Percentiles rank a stretch among this genome's conserved stretches.
Conservation (phyloP, 1,140 invertebrate genomes). For the Euura saliciscinereae region DNA sequence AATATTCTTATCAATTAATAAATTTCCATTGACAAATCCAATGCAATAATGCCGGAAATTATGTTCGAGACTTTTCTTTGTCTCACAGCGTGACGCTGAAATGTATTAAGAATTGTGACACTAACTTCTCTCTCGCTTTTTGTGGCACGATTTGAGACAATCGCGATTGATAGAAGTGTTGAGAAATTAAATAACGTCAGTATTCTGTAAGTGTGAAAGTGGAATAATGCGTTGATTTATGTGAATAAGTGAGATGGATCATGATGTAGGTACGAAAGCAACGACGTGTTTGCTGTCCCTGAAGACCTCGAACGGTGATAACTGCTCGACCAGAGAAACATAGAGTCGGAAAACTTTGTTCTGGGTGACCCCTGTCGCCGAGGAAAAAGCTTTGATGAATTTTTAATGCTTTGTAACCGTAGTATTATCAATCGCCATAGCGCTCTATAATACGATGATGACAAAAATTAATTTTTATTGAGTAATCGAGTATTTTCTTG, state of each 20-base stretch:
- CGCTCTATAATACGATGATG: background rate
- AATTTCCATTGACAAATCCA: too few species aligned
- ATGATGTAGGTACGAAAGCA: conserved; percentile 1
- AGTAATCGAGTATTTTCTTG: background rate
- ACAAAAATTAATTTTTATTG: background rate
- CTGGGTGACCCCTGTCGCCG: background rate
- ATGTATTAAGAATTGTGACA: too few species aligned
- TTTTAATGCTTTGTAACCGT: background rate
- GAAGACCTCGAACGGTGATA: background rate
- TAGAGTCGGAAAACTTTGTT: background rate
- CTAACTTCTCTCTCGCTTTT: too few species aligned
- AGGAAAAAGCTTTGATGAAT: background rate
- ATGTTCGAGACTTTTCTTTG: too few species aligned
- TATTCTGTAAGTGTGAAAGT: background rate
- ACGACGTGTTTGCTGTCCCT: conserved; percentile 2
- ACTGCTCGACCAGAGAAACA: background rate
- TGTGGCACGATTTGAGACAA: too few species aligned
- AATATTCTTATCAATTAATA: too few species aligned
- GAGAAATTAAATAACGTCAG: background rate
- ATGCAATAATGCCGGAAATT: too few species aligned
- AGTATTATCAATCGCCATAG: background rate
- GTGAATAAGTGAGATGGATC: background rate
- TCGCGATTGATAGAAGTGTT: background rate
- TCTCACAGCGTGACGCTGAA: too few species aligned
- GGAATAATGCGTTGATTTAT: background rate